Conservation (phyloP, 2,888 invertebrate species). For the Andrena marginata region DNA sequence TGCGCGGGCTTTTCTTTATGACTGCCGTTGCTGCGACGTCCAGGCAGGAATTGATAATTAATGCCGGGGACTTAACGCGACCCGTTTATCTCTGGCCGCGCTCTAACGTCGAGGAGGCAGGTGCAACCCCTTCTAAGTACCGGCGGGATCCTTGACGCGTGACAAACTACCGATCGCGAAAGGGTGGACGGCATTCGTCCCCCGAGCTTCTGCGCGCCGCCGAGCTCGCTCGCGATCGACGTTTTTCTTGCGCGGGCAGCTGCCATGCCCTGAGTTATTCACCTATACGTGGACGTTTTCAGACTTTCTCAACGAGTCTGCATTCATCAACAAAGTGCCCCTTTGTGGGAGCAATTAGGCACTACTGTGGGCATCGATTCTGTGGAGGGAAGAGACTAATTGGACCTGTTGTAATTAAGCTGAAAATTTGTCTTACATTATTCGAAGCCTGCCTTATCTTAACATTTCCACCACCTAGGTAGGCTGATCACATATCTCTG, state of each 20-base stretch:
- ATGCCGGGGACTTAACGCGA: constrained; percentile 70
- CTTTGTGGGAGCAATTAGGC: too few species aligned
- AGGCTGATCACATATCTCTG: too few species aligned
- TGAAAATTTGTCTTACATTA: too few species aligned
- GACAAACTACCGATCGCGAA: constrained; percentile 83
- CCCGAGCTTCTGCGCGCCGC: constrained; percentile 18
- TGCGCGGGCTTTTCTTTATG: constrained; percentile 51
- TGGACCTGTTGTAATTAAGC: too few species aligned
- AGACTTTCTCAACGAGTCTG: not conserved
- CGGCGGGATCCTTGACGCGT: constrained; percentile 74
- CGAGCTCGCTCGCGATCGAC: constrained; percentile 10
- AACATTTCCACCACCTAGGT: too few species aligned
- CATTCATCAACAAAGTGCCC: too few species aligned
- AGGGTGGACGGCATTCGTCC: constrained; percentile 79
- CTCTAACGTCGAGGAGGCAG: constrained; percentile 76
- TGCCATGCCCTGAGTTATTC: not conserved
- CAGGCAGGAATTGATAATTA: constrained; percentile 73
- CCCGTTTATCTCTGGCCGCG: constrained; percentile 76
- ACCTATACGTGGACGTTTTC: too few species aligned
- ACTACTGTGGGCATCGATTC: too few species aligned
- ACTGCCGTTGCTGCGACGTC: constrained; percentile 27
- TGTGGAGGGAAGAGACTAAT: too few species aligned
- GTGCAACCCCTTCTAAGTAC: constrained; percentile 75
- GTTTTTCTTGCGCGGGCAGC: not conserved
- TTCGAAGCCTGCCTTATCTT: too few species aligned